Conservation (phyloP, 2,888 invertebrate species). For the Drosophila gaucha region DNA sequence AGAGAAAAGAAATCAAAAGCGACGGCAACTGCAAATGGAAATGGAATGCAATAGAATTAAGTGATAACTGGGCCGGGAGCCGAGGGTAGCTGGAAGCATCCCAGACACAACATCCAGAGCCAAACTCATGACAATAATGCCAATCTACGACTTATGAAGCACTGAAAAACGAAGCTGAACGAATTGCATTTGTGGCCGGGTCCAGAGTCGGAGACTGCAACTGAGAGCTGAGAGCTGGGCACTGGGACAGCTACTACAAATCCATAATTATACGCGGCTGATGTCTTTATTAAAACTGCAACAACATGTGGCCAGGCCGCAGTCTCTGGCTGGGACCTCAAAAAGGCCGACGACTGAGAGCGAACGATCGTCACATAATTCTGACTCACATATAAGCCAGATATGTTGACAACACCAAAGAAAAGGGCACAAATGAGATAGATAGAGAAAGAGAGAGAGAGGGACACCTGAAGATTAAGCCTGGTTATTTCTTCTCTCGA, state of each 20-base stretch:
- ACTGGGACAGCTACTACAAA: conserved; percentile 71
- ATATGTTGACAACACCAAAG: conserved; percentile 84
- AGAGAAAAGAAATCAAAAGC: conserved; percentile 16
- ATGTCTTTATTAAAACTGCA: conserved; percentile 81
- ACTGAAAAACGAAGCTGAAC: conserved; percentile 81
- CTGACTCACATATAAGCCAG: conserved; percentile 82
- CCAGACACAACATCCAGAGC: conserved; percentile 16
- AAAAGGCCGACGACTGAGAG: conserved; percentile 61
- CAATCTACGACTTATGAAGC: conserved; percentile 83
- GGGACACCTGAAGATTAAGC: conserved; percentile 82
- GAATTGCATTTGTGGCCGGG: conserved; percentile 72
- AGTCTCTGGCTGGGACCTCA: conserved; percentile 46
- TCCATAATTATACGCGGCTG: conserved; percentile 82
- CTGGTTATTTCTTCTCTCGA: conserved; percentile 77
- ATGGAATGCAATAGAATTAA: conserved; percentile 70
- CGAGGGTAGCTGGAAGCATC: background rate
- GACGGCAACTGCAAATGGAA: conserved; percentile 53
- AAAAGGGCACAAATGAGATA: conserved; percentile 80
- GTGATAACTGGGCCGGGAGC: conserved; percentile 34
- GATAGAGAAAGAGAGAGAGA: conserved; percentile 20
- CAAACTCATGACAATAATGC: conserved; percentile 82
- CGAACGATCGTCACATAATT: conserved; percentile 73
- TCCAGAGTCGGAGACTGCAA: conserved; percentile 12
- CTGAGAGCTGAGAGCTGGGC: conserved; percentile 10
- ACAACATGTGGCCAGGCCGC: conserved; percentile 69